A percentile compares a stretch with the other conserved stretches of the same genome.
Evolutionary conservation across 2,888 invertebrate species (phyloP).

Genomic region (Dusona sp.): DNA sequence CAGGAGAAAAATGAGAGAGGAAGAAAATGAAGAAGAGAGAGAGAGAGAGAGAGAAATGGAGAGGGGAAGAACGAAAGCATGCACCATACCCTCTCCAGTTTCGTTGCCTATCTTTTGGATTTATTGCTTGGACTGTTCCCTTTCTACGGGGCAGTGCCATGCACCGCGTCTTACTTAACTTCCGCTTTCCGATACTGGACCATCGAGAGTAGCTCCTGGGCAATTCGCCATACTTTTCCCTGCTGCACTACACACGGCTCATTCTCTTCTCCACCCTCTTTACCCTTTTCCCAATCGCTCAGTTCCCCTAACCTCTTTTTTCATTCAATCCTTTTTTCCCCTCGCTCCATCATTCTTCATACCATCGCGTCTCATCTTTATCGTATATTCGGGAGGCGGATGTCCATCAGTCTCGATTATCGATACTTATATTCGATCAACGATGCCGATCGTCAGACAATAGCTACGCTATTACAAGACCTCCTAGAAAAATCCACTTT

Average conservation of each 20-base stretch:
- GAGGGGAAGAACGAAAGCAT: conserved; percentile 61
- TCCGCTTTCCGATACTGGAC: conserved; percentile 73
- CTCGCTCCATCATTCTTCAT: conserved; percentile 28
- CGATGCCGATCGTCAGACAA: conserved; percentile 21
- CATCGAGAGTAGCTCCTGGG: conserved; percentile 50
- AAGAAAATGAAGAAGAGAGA: conserved; percentile 12
- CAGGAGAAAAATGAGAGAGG: neutral
- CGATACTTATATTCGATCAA: conserved; percentile 41
- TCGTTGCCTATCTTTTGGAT: conserved; percentile 74
- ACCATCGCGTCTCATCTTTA: conserved; percentile 25
- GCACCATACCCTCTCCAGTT: conserved; percentile 60
- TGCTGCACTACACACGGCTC: conserved; percentile 1
- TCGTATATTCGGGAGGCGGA: conserved; percentile 40
- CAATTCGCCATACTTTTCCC: conserved; percentile 59
- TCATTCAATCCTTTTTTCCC: neutral
- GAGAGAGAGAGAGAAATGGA: conserved; percentile 5
- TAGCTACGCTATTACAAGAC: neutral
- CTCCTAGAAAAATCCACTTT: neutral
- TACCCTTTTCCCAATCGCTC: neutral
- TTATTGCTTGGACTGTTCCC: conserved; percentile 74
- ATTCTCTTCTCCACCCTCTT: neutral
- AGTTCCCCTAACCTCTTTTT: conserved; percentile 12
- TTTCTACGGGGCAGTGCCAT: conserved; percentile 48
- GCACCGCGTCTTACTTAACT: conserved; percentile 73
- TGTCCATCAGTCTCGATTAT: conserved; percentile 37